These are phyloP conservation scores for Caranx ignobilis DNA, from an alignment of 2,113 vertebrate genomes.

Conservation along the genomic window DNA sequence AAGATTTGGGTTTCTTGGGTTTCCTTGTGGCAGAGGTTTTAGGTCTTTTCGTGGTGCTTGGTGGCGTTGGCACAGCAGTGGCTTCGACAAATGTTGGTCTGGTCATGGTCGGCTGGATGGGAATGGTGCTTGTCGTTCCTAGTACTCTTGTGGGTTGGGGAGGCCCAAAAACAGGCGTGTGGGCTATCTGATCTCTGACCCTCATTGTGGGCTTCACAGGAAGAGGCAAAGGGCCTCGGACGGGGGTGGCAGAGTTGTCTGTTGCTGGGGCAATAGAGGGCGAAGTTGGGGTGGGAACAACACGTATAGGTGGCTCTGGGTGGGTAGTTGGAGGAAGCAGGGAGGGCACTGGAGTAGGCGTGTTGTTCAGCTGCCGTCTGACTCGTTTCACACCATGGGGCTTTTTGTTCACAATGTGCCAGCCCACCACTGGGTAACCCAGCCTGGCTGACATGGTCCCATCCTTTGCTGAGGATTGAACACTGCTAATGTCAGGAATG, in stretches of 20 bases:
- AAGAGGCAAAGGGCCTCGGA: slow-evolving; percentile 90
- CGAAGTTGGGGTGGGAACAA: slow-evolving; percentile 93
- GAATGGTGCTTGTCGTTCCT: slow-evolving; percentile 86
- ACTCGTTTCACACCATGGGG: slow-evolving; percentile 91
- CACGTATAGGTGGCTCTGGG: slow-evolving; percentile 88
- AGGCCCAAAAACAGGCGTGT: slow-evolving; percentile 91
- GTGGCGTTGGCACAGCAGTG: slow-evolving; percentile 88
- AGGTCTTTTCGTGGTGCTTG: slow-evolving; percentile 91
- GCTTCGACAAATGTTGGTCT: slow-evolving; percentile 88
- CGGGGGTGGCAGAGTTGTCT: slow-evolving; percentile 87
- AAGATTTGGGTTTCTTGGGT: slow-evolving; percentile 87
- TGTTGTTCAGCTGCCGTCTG: slow-evolving; percentile 92
- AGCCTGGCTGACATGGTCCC: slow-evolving; percentile 93
- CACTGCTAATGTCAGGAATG: slow-evolving; percentile 92
- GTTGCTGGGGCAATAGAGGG: slow-evolving; percentile 92
- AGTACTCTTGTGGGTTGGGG: slow-evolving; percentile 92
- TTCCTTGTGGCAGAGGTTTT: slow-evolving; percentile 87
- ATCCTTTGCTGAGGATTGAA: slow-evolving; percentile 93
- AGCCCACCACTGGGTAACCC: slow-evolving; percentile 96
- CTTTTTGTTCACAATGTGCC: slow-evolving; percentile 98
- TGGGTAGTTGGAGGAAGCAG: slow-evolving; percentile 91
- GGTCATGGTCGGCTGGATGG: slow-evolving; percentile 90
- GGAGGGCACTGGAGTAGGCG: slow-evolving; percentile 92
- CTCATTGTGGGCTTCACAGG: slow-evolving; percentile 94
- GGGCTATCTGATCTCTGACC: slow-evolving; percentile 91